phyloP scores from a whole-genome alignment of 2,888 invertebrate species.

The Sinopyrophorus schimmeli region DNA sequence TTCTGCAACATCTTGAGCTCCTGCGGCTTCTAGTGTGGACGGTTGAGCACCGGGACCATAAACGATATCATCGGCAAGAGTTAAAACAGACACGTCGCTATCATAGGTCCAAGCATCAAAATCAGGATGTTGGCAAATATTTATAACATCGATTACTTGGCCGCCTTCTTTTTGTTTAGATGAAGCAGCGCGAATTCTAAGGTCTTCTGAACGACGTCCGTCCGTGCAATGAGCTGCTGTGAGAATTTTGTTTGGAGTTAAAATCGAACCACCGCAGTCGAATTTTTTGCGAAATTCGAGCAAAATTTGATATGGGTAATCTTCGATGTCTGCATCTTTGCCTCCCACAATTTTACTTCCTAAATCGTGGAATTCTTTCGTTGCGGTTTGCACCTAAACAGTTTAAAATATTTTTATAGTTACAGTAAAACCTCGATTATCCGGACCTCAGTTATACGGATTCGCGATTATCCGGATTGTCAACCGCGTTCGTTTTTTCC shows the following conservation, averaged over 20 bases:
- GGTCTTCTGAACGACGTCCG: neutral
- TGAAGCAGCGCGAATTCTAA: neutral
- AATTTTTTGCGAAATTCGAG: neutral
- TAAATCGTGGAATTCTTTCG: no score
- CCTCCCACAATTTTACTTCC: neutral
- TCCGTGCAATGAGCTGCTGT: neutral
- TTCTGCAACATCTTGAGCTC: neutral
- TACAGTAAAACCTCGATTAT: no score
- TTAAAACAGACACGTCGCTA: neutral
- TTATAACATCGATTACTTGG: neutral
- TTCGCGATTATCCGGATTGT: no score
- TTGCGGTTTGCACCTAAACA: no score
- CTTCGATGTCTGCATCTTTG: neutral
- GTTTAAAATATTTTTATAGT: no score
- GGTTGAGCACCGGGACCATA: no score
- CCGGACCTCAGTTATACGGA: no score
- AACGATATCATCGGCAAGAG: no score
- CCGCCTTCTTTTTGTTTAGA: neutral
- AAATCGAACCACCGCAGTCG: neutral
- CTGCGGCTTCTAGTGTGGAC: no score
- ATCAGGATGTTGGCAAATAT: neutral
- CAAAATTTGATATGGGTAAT: neutral
- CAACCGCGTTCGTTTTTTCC: no score
- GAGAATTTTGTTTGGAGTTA: neutral
- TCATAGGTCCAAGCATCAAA: neutral